Percentiles rank a stretch among this genome's conserved stretches.
phyloP scores from a whole-genome alignment of 2,797 vertebrate genomes.

The Gambelia wislizenii region DNA sequence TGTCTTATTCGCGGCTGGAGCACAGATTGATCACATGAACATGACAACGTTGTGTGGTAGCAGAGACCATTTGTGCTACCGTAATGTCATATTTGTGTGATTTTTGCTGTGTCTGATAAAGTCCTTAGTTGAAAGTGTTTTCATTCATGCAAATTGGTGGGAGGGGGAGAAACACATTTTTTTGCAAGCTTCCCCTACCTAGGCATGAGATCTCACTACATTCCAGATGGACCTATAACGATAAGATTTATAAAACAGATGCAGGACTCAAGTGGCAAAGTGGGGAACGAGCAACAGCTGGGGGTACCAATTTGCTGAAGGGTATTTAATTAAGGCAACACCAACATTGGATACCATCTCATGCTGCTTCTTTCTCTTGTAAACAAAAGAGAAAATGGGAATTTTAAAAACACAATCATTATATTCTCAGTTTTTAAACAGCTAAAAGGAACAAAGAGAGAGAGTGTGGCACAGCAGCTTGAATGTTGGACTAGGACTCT shows the following conservation, averaged over 20 bases:
- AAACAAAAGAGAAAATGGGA: neutral
- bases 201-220: neutral
- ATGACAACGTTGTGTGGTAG: no score
- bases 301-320: neutral
- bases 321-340: neutral
- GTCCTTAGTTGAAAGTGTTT: no score
- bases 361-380: neutral
- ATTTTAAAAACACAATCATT: no score
- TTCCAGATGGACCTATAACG: neutral
- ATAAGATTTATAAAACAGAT: neutral
- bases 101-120: no score
- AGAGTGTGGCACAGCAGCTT: neutral
- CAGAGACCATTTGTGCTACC: no score
- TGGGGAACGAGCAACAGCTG: neutral
- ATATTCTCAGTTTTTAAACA: neutral
- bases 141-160: no score
- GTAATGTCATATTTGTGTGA: no score
- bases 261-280: neutral
- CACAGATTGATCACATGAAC: no score
- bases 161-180: no score
- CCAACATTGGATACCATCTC: neutral
- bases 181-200: neutral
- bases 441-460: neutral
- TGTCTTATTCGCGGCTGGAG: no score
- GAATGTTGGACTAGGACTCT: no score